phyloP scores from a whole-genome alignment of 2,113 vertebrate genomes.

The Lampris incognitus region DNA sequence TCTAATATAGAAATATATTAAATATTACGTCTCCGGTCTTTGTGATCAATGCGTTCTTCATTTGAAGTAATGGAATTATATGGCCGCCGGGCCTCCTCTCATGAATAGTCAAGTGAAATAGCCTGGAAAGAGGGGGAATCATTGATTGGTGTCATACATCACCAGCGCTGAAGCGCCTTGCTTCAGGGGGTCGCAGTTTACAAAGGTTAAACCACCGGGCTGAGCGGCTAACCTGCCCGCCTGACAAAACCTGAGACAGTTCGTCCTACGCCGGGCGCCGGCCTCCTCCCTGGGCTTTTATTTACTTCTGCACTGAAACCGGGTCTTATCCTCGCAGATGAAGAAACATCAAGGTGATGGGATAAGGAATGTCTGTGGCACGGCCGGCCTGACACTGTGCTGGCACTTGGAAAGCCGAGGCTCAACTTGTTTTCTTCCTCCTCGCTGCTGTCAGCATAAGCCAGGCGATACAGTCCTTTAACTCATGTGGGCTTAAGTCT shows the following conservation, averaged over 20 bases:
- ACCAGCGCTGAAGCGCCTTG: background rate
- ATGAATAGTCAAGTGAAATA: constrained; percentile 24
- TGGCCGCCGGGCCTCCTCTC: background rate
- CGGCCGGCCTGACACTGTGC: constrained; percentile 53
- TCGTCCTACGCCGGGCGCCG: too few species aligned
- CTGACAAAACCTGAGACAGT: too few species aligned
- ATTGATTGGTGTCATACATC: background rate
- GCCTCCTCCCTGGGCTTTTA: constrained; percentile 7
- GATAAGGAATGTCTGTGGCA: constrained; percentile 27
- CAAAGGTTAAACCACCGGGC: background rate
- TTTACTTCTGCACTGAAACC: constrained; percentile 37
- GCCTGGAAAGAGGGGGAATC: constrained; percentile 5
- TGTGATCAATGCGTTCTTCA: constrained; percentile 5
- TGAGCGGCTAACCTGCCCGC: background rate
- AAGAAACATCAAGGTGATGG: constrained; percentile 47
- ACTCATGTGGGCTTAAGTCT: constrained; percentile 54
- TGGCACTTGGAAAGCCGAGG: constrained; percentile 51
- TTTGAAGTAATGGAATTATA: constrained; percentile 26
- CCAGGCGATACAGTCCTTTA: constrained; percentile 56
- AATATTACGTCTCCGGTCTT: background rate
- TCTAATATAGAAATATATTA: constrained; percentile 7
- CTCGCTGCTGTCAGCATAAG: constrained; percentile 58
- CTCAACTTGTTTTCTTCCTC: constrained; percentile 51
- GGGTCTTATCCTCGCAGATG: constrained; percentile 49
- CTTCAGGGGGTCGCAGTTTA: background rate